Evolutionary conservation across 2,888 invertebrate genomes (phyloP).

Genomic region (Periphyllus acericola): DNA sequence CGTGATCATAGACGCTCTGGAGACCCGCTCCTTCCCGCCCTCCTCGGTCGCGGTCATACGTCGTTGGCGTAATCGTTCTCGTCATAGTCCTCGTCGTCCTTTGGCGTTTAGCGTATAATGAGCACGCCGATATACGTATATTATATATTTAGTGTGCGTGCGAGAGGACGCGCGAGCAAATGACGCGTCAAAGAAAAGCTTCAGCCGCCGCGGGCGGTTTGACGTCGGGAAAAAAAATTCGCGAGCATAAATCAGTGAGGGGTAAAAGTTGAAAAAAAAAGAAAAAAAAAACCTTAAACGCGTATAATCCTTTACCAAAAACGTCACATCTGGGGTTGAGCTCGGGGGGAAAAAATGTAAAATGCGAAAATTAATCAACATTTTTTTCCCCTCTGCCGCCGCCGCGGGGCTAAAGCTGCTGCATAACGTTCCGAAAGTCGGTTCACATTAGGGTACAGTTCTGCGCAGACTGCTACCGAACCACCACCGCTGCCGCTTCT

Average conservation of each 20-base stretch:
- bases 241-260: slow-evolving; percentile 14
- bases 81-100: background rate
- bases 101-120: background rate
- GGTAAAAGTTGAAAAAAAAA: background rate
- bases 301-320: slow-evolving; percentile 18
- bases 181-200: slow-evolving; percentile 5
- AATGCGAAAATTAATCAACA: slow-evolving; percentile 33
- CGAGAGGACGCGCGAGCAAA: background rate
- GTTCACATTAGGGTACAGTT: background rate
- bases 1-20: no score
- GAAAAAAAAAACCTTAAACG: slow-evolving; percentile 7
- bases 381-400: background rate
- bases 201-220: background rate
- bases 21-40: no score
- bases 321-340: slow-evolving; percentile 20
- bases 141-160: background rate
- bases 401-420: no score
- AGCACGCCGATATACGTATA: background rate
- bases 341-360: slow-evolving; percentile 2
- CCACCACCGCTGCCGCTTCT: background rate
- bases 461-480: background rate
- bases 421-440: background rate
- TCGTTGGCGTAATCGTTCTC: no score
- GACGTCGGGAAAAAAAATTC: background rate
- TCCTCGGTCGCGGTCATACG: no score